Base-by-base conservation (phyloP, 2,888 invertebrate genomes). In the Pristionchus entomophagus region DNA sequence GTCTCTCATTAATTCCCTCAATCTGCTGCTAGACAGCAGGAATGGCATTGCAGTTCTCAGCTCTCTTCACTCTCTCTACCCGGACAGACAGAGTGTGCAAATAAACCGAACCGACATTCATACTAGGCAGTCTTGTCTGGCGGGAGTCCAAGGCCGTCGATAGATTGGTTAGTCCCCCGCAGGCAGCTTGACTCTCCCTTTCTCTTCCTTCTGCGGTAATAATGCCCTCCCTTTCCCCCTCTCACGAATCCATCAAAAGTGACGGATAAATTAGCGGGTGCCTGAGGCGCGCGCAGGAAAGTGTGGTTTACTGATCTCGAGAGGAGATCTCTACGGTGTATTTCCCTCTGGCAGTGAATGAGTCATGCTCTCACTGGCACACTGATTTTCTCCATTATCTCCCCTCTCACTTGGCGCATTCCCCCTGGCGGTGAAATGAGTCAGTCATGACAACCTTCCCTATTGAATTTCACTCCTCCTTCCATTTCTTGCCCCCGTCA, bases 1-100 rank as follows among this genome's bases (percentile, higher is more conserved):
- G 73, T 73, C 73, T 41, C 73, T 73, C 73, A 73, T n/a, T n/a
- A n/a, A n/a, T n/a, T n/a, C n/a, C n/a, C 32, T 73, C 73, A 73
- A 65, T 65, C 35, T 65, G 65, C 45, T 14, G 8, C 45, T 45
- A n/a, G n/a, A n/a, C n/a, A n/a, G n/a, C n/a, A n/a, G n/a, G n/a
- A n/a, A n/a, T n/a, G n/a, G n/a, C n/a, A n/a, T n/a, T n/a, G n/a
- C n/a, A n/a, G n/a, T n/a, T n/a, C n/a, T n/a, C n/a, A n/a, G n/a
- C n/a, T n/a, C n/a, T n/a, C n/a, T n/a, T n/a, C n/a, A n/a, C n/a
- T n/a, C n/a, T n/a, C n/a, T n/a, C n/a, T n/a, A n/a, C n/a, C n/a
- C n/a, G n/a, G n/a, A n/a, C n/a, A n/a, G n/a, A n/a, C n/a, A n/a
- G n/a, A n/a, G n/a, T n/a, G n/a, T n/a, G n/a, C n/a, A n/a, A n/a